Conservation (phyloP, 2,888 invertebrate species). For the Ormyrus thymus region DNA sequence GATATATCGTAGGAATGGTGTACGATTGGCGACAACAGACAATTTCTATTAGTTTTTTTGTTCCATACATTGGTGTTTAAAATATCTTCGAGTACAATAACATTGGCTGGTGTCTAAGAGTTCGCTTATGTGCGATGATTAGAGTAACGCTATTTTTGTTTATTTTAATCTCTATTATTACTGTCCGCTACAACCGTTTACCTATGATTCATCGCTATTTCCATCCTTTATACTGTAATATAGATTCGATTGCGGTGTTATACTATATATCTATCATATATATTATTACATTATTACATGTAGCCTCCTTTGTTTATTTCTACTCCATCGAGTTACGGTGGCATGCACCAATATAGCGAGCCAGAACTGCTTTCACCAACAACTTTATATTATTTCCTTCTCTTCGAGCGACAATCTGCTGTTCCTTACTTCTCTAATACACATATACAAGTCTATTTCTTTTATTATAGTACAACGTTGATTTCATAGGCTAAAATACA, state of each 20-base stretch:
- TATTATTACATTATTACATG: slow-evolving; percentile 35
- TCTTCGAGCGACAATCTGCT: slow-evolving; percentile 4
- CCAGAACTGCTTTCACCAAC: slow-evolving; percentile 26
- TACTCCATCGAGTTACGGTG: slow-evolving; percentile 15
- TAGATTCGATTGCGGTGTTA: slow-evolving; percentile 41
- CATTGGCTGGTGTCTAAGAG: slow-evolving; percentile 52
- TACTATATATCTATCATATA: slow-evolving; percentile 4
- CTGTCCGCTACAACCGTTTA: slow-evolving; percentile 45
- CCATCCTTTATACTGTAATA: slow-evolving; percentile 43
- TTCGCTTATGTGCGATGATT: slow-evolving; percentile 32
- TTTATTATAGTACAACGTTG: slow-evolving; percentile 25
- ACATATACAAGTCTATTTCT: background rate
- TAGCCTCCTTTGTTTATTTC: slow-evolving; percentile 38
- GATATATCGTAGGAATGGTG: slow-evolving; percentile 71
- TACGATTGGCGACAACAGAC: slow-evolving; percentile 65
- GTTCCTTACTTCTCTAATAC: background rate
- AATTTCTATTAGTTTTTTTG: slow-evolving; percentile 43
- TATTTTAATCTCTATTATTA: slow-evolving; percentile 48
- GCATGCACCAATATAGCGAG: slow-evolving; percentile 36
- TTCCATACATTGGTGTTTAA: slow-evolving; percentile 50
- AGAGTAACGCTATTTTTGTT: slow-evolving; percentile 31
- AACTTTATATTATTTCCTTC: slow-evolving; percentile 4
- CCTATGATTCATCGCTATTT: slow-evolving; percentile 47
- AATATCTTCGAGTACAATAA: slow-evolving; percentile 45
- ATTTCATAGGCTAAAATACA: slow-evolving; percentile 26